phyloP scores from a whole-genome alignment of 1,140 invertebrate genomes.

The Drosophila triauraria region DNA sequence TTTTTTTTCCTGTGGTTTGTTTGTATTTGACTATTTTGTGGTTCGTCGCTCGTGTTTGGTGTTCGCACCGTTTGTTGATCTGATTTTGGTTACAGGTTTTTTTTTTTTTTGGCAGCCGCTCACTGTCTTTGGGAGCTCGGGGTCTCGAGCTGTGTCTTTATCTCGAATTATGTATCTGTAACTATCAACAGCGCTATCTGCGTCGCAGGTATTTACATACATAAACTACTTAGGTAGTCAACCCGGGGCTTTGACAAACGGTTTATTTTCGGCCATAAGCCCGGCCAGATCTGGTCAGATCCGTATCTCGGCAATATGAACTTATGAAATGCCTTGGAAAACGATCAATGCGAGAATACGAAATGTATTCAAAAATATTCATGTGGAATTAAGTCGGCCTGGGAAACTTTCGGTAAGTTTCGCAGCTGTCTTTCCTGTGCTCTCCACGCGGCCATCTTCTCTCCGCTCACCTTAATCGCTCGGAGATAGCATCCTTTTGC shows the following conservation, averaged over 20 bases:
- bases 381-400: constrained; percentile 42
- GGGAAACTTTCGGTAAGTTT: constrained; percentile 60
- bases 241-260: constrained; percentile 49
- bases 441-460: neutral
- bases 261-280: constrained; percentile 60
- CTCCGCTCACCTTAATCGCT: neutral
- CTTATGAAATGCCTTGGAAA: constrained; percentile 58
- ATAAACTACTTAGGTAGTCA: constrained; percentile 59
- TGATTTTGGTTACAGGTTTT: constrained; percentile 63
- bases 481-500: constrained; percentile 50
- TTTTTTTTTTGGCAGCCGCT: constrained; percentile 39
- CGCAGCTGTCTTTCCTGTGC: constrained; percentile 39
- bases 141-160: constrained; percentile 43
- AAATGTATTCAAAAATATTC: constrained; percentile 61
- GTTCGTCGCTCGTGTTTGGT: constrained; percentile 59
- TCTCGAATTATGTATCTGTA: constrained; percentile 61
- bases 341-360: constrained; percentile 13
- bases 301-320: constrained; percentile 58
- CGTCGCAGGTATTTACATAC: constrained; percentile 52
- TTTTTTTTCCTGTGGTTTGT: constrained; percentile 13
- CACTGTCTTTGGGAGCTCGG: constrained; percentile 19
- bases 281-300: constrained; percentile 45
- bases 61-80: constrained; percentile 66
- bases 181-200: constrained; percentile 61
- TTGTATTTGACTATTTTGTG: constrained; percentile 30